Conservation (phyloP, 2,113 vertebrate species). For the Prochilodus magdalenae region DNA sequence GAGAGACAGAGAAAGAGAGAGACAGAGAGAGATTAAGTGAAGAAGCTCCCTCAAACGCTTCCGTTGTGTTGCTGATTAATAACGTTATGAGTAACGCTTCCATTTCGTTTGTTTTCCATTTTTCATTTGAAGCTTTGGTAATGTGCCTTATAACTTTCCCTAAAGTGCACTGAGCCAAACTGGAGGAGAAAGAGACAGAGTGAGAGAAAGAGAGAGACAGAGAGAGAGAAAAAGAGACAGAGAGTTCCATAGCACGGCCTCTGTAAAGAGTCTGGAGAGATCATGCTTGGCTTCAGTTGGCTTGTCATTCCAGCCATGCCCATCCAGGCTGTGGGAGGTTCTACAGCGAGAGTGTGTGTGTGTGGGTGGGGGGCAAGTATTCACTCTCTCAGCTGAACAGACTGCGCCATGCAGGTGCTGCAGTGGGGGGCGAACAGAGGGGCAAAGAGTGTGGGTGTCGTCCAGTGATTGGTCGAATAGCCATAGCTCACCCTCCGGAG, state of each 20-base stretch:
- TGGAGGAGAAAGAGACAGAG: background rate
- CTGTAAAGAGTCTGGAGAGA: background rate
- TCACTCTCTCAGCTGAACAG: slow-evolving; percentile 12
- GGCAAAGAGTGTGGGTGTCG: slow-evolving; percentile 40
- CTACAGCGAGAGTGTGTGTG: slow-evolving; percentile 65
- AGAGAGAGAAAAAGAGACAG: background rate
- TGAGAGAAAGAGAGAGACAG: background rate
- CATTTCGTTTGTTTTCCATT: no score
- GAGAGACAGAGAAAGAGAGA: background rate
- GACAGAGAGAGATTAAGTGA: no score
- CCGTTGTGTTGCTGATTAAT: no score
- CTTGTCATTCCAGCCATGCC: slow-evolving; percentile 50
- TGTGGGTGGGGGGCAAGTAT: slow-evolving; percentile 42
- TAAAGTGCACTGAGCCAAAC: no score
- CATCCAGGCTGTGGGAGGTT: slow-evolving; percentile 49
- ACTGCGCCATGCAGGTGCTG: slow-evolving; percentile 66
- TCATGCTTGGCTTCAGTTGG: slow-evolving; percentile 54
- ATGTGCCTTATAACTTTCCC: no score
- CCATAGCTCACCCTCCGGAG: slow-evolving; percentile 82
- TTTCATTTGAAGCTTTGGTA: no score
- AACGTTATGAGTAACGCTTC: no score
- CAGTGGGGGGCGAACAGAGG: slow-evolving; percentile 53
- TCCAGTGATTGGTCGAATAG: slow-evolving; percentile 62
- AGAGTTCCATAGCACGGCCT: background rate
- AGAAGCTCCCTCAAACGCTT: no score